A percentile compares a stretch with the other conserved stretches of the same genome.
Evolutionary conservation across 2,888 invertebrate species (phyloP).

Genomic region (Sycophila texana): DNA sequence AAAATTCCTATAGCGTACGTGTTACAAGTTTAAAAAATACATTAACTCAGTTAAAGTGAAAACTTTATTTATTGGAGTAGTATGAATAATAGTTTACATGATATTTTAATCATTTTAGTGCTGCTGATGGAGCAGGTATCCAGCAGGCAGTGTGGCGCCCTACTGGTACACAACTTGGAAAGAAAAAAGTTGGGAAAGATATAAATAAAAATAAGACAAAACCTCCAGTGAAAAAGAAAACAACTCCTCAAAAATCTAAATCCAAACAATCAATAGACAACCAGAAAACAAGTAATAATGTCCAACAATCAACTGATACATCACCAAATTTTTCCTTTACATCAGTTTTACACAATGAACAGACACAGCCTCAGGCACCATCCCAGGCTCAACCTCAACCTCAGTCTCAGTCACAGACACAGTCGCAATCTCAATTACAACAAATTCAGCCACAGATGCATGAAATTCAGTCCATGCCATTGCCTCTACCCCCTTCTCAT

Average conservation of each 20-base stretch:
- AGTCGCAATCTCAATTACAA: slow-evolving; percentile 42
- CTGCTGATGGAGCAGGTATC: slow-evolving; percentile 67
- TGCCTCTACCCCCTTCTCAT: slow-evolving; percentile 54
- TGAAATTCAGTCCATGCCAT: slow-evolving; percentile 58
- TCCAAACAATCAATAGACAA: slow-evolving; percentile 43
- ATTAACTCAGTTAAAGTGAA: not conserved
- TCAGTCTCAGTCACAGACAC: slow-evolving; percentile 53
- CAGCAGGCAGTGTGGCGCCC: slow-evolving; percentile 74
- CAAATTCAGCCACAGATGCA: slow-evolving; percentile 7
- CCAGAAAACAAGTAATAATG: slow-evolving; percentile 58
- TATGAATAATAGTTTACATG: not conserved
- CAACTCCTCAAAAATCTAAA: slow-evolving; percentile 59
- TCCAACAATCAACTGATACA: slow-evolving; percentile 59
- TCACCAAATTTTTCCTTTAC: slow-evolving; percentile 54
- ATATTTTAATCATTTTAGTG: slow-evolving; percentile 24
- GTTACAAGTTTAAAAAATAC: not conserved
- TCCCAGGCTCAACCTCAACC: slow-evolving; percentile 49
- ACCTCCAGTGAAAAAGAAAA: slow-evolving; percentile 63
- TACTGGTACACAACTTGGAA: slow-evolving; percentile 72
- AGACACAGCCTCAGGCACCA: slow-evolving; percentile 55
- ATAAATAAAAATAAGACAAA: slow-evolving; percentile 60
- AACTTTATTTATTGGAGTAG: not conserved
- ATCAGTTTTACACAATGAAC: slow-evolving; percentile 42
- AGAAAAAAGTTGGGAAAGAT: slow-evolving; percentile 66
- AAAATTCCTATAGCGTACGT: slow-evolving; percentile 71